Base-by-base conservation (phyloP, 2,797 vertebrate species). In the Graptemys geographica region DNA sequence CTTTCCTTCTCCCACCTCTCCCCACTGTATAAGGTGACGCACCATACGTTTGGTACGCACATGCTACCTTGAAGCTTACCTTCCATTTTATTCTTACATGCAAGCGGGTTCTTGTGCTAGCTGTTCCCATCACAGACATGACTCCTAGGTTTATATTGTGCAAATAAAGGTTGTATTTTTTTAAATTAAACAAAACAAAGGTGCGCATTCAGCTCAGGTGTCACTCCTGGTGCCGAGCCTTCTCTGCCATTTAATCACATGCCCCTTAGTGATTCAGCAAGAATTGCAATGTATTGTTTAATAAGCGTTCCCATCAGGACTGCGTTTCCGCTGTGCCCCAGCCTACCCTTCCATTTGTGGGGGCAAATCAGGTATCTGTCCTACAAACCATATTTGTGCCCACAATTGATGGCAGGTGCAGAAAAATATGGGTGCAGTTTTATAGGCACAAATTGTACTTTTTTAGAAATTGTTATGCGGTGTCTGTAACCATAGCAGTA, bases 51-150 rank as follows among this genome's bases (percentile, higher is more conserved):
- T 3, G 0, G 27, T 4, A 1, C 15, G 3, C 44, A 4, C 51
- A 11, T 79, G 44, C 79, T 53, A 19, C n/a, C 3, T 0, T 55
- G 37, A 51, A 81, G 62, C 41, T n/a, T 33, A 12, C 72, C 83
- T 74, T 6, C 3, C 1, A 31, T 80, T 80, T 16, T 47, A 52
- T n/a, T 10, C 15, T 5, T 10, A 79, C 3, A 65, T 27, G 23
- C 78, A 79, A 18, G 5, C 19, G 33, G 51, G 6, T n/a, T 25
- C 21, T 59, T 4, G 80, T 49, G 37, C 6, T 76, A 27, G 33
- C 1, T 53, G 13, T 0, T 56, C 44, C 44, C 31, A 79, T 56
- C 1, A 0, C n/a, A 57, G 53, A 41, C 72, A 76, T 1, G 0
- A 83, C 79, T 76, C 72, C 55, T 6, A 11, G 41, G 8, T 25